phyloP scores from a whole-genome alignment of 2,113 vertebrate species.

The Struthio camelus region DNA sequence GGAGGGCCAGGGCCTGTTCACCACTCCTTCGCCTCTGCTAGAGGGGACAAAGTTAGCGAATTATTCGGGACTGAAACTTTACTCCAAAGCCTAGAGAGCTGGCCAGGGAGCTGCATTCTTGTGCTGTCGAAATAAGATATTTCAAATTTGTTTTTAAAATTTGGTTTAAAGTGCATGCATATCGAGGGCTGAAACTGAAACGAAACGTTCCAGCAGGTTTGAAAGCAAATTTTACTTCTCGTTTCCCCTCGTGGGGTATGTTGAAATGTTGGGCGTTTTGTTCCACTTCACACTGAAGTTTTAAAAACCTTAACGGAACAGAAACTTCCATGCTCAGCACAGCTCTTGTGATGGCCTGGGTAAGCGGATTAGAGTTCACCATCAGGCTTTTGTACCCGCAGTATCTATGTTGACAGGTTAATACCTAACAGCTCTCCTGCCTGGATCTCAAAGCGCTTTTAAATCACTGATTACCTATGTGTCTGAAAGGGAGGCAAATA shows the following conservation, averaged over 20 bases:
- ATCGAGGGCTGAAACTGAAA: constrained; percentile 47
- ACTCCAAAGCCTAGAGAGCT: not conserved
- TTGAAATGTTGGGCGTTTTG: constrained; percentile 39
- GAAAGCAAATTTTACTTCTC: not conserved
- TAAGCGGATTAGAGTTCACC: not conserved
- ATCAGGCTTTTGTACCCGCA: not conserved
- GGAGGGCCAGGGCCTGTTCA: not conserved
- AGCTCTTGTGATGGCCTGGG: not conserved
- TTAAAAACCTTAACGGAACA: not conserved
- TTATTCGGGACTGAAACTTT: not conserved
- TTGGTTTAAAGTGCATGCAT: constrained; percentile 42
- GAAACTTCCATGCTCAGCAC: constrained; percentile 9
- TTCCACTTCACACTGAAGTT: constrained; percentile 46
- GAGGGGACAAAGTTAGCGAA: fast-evolving
- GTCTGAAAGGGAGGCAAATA: not conserved
- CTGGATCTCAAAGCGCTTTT: not conserved
- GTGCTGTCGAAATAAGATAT: constrained; percentile 48
- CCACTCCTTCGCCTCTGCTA: not conserved
- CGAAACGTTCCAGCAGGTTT: not conserved
- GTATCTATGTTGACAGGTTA: not conserved
- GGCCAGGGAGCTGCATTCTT: constrained; percentile 47
- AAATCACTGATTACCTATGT: not conserved
- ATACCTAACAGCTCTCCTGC: not conserved
- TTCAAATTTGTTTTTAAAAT: not conserved
- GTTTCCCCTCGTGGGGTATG: not conserved